phyloP scores from a whole-genome alignment of 1,140 invertebrate species.

The Tigriopus japonicus region DNA sequence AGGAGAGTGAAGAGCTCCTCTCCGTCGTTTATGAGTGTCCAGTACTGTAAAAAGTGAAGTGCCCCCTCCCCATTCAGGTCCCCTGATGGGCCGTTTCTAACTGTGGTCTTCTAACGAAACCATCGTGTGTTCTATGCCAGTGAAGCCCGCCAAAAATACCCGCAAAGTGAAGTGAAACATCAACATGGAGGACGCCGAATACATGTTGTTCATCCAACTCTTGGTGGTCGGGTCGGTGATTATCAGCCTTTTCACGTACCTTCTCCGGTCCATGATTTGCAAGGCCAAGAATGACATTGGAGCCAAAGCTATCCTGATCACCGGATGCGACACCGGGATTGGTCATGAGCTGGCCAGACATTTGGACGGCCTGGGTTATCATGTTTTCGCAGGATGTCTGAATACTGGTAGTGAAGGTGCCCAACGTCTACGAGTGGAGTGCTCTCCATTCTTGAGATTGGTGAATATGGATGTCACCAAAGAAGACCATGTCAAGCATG shows the following conservation, averaged over 20 bases:
- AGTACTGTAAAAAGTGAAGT: no score
- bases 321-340: conserved; percentile 12
- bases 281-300: conserved; percentile 2
- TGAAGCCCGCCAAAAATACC: no score
- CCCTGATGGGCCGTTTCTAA: no score
- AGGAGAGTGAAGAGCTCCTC: no score
- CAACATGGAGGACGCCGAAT: background rate
- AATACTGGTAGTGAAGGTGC: conserved; percentile 12
- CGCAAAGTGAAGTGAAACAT: background rate
- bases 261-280: background rate
- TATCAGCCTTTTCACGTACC: background rate
- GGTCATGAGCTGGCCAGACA: conserved; percentile 8
- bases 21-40: no score
- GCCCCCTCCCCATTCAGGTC: no score
- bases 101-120: no score
- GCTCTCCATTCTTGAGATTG: background rate
- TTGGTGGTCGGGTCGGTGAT: background rate
- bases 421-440: conserved; percentile 5
- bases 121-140: no score
- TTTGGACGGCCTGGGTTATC: conserved; percentile 6
- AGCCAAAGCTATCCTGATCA: conserved; percentile 1
- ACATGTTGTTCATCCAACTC: background rate
- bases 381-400: conserved; percentile 10
- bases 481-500: background rate
- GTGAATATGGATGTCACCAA: conserved; percentile 12